Conservation (phyloP, 2,113 vertebrate genomes). For the Platysternon megacephalum region DNA sequence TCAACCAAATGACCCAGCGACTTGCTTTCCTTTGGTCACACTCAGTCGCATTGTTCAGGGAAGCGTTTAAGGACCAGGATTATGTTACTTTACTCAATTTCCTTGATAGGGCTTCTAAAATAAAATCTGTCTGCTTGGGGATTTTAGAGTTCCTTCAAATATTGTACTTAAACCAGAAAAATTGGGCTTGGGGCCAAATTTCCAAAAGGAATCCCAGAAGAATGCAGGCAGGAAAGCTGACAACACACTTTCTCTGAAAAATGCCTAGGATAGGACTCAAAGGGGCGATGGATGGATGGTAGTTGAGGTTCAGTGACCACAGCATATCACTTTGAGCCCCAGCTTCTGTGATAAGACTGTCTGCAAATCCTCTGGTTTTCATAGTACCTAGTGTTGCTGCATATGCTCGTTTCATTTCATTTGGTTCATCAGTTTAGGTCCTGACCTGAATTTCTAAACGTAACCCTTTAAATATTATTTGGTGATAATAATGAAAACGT, state of each 20-base stretch:
- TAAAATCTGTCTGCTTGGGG: background rate
- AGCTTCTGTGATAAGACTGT: background rate
- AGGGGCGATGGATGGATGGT: background rate
- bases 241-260: background rate
- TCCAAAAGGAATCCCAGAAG: background rate
- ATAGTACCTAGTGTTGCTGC: background rate
- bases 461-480: background rate
- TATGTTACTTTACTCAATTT: background rate
- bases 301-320: background rate
- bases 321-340: background rate
- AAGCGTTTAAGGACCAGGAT: background rate
- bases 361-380: fast-evolving
- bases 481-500: no score
- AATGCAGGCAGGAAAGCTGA: background rate
- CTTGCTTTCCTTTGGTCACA: background rate
- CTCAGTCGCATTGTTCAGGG: background rate
- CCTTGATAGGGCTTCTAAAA: background rate
- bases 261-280: background rate
- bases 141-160: no score
- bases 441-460: background rate
- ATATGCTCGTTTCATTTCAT: fast-evolving
- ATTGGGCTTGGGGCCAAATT: background rate
- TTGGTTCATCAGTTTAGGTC: background rate
- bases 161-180: no score
- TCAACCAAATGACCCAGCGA: fast-evolving